phyloP scores from a whole-genome alignment of 2,113 vertebrate genomes.

The Bungarus multicinctus region DNA sequence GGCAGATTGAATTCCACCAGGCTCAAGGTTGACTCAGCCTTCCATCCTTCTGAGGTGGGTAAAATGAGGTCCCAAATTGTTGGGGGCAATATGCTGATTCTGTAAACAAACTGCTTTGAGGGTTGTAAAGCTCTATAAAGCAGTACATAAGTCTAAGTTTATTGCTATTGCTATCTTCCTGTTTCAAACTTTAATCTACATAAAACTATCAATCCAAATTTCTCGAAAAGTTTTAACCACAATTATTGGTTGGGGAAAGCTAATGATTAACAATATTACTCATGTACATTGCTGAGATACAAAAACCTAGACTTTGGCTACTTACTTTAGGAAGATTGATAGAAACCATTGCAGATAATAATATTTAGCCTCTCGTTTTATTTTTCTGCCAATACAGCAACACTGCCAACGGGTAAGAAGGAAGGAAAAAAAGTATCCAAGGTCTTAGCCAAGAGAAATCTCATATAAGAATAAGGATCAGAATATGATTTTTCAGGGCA shows the following conservation, averaged over 20 bases:
- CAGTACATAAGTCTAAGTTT: no score
- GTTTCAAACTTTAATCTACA: background rate
- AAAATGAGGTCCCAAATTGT: no score
- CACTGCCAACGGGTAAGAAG: background rate
- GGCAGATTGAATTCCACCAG: no score
- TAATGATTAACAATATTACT: background rate
- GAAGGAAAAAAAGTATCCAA: background rate
- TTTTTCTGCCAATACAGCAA: no score
- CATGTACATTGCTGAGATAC: background rate
- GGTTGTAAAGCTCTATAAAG: no score
- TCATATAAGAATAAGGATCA: background rate
- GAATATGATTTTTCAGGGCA: background rate
- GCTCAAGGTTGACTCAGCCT: no score
- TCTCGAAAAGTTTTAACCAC: background rate
- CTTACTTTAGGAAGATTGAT: background rate
- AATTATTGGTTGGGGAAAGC: background rate
- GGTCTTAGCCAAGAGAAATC: background rate
- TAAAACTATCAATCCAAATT: background rate
- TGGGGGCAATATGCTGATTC: no score
- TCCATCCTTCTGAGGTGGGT: no score
- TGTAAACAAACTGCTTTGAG: no score
- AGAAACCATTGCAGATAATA: background rate
- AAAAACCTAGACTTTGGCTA: background rate
- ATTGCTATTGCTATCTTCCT: background rate
- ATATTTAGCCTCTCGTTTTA: background rate